Base-by-base conservation (phyloP, 2,888 invertebrate genomes). In the Dascillus cervinus region DNA sequence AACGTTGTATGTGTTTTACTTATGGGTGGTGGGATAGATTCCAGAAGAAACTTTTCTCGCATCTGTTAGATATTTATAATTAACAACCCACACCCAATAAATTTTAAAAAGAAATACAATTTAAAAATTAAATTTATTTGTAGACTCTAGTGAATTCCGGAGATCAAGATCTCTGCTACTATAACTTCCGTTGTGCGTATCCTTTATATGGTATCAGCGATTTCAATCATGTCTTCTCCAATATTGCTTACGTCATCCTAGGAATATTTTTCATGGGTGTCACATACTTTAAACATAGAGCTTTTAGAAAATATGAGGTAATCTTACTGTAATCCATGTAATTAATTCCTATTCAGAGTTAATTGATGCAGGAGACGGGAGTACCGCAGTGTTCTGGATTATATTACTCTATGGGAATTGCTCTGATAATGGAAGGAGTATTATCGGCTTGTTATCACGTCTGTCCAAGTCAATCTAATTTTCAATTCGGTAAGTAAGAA, bases 401-500 rank as follows among this genome's bases (percentile, higher is more conserved):
- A 13, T 84, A 82, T 60, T 89, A 90, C 64, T 82, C 89, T 0
- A 83, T 91, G 83, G 90, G 88, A 0, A 66, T 82, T 23, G 86
- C 86, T 0, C 69, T 91, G 8, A 75, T 81, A 33, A 86, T 90
- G 78, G 90, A 91, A 66, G 91, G 91, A 0, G 53, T 89, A 2
- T 71, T 91, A 14, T 88, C 88, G 4, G 89, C 77, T 2, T 86
- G 86, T 60, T 92, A 92, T 62, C 91, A 91, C 52, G 77, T 91
- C 28, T 91, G 91, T 48, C 91, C 91, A 0, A 89, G 82, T 64
- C 82, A 83, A 55, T 82, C 83, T 52, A 91, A 91, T 65, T 91
- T 89, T 62, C 91, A 91, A 58, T 91, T 91, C 62, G 91, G 89
- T 90, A n/a, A n/a, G n/a, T n/a, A n/a, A n/a, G n/a, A n/a, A n/a